Evolutionary conservation across 1,140 invertebrate genomes (phyloP).

Genomic region (Drosophila mauritiana): DNA sequence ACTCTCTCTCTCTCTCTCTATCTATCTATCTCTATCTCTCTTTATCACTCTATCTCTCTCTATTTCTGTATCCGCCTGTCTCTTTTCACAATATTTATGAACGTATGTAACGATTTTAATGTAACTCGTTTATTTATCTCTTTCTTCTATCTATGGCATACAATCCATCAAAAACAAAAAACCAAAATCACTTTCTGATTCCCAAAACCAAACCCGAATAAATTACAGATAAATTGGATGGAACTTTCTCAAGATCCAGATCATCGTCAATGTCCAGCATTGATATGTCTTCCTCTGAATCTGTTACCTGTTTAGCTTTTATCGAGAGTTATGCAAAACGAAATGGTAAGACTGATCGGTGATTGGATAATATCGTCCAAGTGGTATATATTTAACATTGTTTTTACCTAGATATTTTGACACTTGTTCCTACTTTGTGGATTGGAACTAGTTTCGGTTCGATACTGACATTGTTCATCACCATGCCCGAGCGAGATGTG

Average conservation of each 20-base stretch:
- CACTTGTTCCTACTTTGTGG: constrained; percentile 93
- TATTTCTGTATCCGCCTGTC: constrained; percentile 46
- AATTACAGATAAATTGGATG: constrained; percentile 95
- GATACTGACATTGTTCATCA: constrained; percentile 95
- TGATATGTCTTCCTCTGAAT: constrained; percentile 97
- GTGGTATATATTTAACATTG: background rate
- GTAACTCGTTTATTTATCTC: constrained; percentile 44
- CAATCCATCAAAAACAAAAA: constrained; percentile 9
- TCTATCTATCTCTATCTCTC: constrained; percentile 40
- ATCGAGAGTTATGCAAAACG: constrained; percentile 98
- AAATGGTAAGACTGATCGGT: constrained; percentile 88
- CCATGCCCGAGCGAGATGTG: constrained; percentile 92
- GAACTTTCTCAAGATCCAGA: constrained; percentile 96
- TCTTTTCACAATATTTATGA: constrained; percentile 43
- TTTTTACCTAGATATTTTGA: constrained; percentile 66
- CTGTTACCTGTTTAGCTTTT: constrained; percentile 97
- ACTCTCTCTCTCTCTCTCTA: constrained; percentile 62
- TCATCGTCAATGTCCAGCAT: constrained; percentile 98
- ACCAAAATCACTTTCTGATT: constrained; percentile 9
- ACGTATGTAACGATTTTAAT: constrained; percentile 44
- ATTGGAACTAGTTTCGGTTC: constrained; percentile 98
- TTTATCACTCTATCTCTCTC: constrained; percentile 27
- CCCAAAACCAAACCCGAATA: constrained; percentile 39
- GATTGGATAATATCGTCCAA: no score
- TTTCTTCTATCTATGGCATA: constrained; percentile 43